Conservation (phyloP, 1,140 invertebrate genomes). For the Neodiprion pinetum region DNA sequence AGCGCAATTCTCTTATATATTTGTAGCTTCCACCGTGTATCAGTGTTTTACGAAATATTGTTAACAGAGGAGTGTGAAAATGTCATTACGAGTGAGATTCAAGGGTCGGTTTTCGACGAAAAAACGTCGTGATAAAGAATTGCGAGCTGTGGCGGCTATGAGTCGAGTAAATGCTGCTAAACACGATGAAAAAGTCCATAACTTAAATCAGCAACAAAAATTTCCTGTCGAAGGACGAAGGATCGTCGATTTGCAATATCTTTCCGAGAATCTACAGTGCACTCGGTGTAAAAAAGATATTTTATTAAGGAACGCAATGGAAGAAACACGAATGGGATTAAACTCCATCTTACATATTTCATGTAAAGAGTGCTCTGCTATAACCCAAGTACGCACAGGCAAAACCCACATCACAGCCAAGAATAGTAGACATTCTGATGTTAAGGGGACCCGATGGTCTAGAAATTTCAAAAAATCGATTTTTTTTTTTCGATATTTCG, state of each 20-base stretch:
- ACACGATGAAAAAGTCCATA: neutral
- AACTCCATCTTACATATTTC: conserved; percentile 5
- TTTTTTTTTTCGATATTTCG: no score
- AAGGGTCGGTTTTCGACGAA: conserved; percentile 2
- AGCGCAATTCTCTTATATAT: neutral
- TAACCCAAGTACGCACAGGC: conserved; percentile 10
- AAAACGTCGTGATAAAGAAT: neutral
- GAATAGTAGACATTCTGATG: conserved; percentile 4
- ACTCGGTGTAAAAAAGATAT: conserved; percentile 12
- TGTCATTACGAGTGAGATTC: neutral
- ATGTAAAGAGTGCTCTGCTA: conserved; percentile 1
- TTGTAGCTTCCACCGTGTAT: no score
- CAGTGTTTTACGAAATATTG: neutral
- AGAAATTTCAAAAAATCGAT: no score
- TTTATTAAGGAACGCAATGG: conserved; percentile 8
- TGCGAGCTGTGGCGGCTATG: conserved; percentile 1
- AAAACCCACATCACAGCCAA: conserved; percentile 3
- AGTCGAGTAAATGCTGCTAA: neutral
- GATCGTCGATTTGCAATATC: conserved; percentile 6
- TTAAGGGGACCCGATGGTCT: no score
- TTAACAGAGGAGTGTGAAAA: neutral
- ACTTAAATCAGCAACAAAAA: neutral
- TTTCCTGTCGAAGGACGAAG: neutral
- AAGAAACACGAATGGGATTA: conserved; percentile 6
- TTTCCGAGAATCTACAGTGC: neutral